These are phyloP conservation scores for Pogona vitticeps DNA, from an alignment of 2,113 vertebrate genomes.

Conservation along the genomic window DNA sequence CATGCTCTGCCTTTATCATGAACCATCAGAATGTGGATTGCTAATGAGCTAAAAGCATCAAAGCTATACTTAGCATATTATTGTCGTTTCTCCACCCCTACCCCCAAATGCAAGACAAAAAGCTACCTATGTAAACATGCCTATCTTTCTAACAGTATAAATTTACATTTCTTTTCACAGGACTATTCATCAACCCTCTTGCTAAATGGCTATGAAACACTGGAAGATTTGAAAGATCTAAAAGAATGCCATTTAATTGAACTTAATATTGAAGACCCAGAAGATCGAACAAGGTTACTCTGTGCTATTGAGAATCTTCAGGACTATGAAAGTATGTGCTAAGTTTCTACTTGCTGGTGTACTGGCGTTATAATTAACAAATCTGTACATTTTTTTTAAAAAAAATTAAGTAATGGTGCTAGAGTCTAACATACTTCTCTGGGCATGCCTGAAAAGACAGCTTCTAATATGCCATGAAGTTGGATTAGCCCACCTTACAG, in stretches of 20 bases:
- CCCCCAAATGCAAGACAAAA: not conserved
- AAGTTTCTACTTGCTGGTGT: not conserved
- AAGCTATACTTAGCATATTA: not conserved
- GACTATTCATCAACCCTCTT: slow-evolving; percentile 90
- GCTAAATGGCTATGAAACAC: slow-evolving; percentile 92
- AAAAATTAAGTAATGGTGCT: not conserved
- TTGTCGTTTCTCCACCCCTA: not conserved
- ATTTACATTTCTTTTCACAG: slow-evolving; percentile 67
- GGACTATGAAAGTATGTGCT: slow-evolving; percentile 84
- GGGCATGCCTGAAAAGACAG: too few relatives aligned
- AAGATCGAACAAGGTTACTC: slow-evolving; percentile 85
- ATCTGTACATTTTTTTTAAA: not conserved
- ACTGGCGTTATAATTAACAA: slow-evolving; percentile 24
- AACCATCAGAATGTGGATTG: not conserved
- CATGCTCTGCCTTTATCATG: too few relatives aligned
- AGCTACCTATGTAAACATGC: not conserved
- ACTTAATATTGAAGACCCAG: slow-evolving; percentile 88
- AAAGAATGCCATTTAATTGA: slow-evolving; percentile 93
- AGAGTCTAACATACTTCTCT: not conserved
- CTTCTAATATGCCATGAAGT: too few relatives aligned
- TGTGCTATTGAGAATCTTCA: slow-evolving; percentile 85
- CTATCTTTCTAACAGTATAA: slow-evolving; percentile 14
- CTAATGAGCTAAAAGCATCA: not conserved
- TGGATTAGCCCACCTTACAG: too few relatives aligned
- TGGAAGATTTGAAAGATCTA: slow-evolving; percentile 92